Evolutionary conservation across 2,888 invertebrate species (phyloP).

Genomic region (Sarcophaga caerulescens): DNA sequence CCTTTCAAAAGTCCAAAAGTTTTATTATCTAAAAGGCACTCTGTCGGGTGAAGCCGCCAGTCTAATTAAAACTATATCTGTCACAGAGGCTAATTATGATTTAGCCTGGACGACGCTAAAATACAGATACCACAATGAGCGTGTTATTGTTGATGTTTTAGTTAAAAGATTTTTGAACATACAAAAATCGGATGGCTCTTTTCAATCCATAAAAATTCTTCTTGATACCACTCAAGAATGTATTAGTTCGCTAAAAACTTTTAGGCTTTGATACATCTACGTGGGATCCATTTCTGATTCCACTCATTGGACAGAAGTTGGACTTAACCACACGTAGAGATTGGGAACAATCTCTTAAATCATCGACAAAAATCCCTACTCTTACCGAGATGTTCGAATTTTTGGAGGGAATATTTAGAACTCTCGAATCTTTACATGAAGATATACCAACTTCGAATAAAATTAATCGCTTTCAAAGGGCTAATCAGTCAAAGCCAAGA

Average conservation of each 20-base stretch:
- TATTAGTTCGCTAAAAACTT: neutral
- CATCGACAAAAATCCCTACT: neutral
- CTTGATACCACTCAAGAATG: neutral
- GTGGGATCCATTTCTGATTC: neutral
- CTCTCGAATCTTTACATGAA: too few relatives aligned
- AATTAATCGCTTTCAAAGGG: too few relatives aligned
- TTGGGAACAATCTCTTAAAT: conserved; percentile 9
- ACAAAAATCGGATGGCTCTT: conserved; percentile 1
- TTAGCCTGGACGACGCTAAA: neutral
- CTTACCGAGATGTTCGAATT: neutral
- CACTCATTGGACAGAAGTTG: neutral
- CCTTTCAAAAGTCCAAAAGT: neutral
- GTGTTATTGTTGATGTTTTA: neutral
- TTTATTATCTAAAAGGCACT: neutral
- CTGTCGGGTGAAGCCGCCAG: neutral
- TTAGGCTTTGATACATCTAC: neutral
- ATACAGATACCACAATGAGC: neutral
- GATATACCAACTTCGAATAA: too few relatives aligned
- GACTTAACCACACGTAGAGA: neutral
- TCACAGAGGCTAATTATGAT: neutral
- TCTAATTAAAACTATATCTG: neutral
- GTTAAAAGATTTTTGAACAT: neutral
- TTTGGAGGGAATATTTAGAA: neutral
- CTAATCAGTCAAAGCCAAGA: too few relatives aligned
- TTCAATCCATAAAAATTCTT: neutral